These are phyloP conservation scores for Eptatretus atami DNA, from an alignment of 2,797 vertebrate species.

Conservation along the genomic window DNA sequence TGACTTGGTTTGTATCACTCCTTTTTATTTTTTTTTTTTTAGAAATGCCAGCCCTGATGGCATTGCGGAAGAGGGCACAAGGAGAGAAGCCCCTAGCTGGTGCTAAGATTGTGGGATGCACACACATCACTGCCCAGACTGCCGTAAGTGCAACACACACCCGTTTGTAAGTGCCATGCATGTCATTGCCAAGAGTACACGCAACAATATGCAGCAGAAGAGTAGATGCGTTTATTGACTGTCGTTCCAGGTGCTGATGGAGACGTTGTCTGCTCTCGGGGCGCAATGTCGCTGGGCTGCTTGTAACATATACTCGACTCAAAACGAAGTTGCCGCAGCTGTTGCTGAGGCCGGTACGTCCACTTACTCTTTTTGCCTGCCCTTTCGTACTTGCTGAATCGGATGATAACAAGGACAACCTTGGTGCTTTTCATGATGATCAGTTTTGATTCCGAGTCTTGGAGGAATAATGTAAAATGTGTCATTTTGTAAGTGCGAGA, in stretches of 20 bases:
- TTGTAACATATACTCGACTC: conserved; percentile 94
- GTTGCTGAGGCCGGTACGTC: conserved; percentile 53
- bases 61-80: conserved; percentile 78
- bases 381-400: too few species aligned
- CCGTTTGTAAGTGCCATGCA: too few species aligned
- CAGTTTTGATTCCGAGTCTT: too few species aligned
- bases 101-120: conserved; percentile 91
- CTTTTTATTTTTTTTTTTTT: conserved; percentile 8
- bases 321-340: conserved; percentile 82
- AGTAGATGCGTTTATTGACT: too few species aligned
- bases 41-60: conserved; percentile 97
- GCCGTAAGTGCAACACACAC: conserved; percentile 28
- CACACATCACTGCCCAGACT: conserved; percentile 88
- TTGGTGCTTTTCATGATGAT: too few species aligned
- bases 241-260: conserved; percentile 47
- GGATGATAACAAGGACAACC: too few species aligned
- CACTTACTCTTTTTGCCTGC: too few species aligned
- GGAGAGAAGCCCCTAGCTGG: conserved; percentile 83
- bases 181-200: too few species aligned
- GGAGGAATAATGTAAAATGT: too few species aligned
- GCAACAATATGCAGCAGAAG: too few species aligned
- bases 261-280: conserved; percentile 59
- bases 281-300: conserved; percentile 89
- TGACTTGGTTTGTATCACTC: too few species aligned
- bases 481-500: too few species aligned